These are phyloP conservation scores for Dicrostonyx torquatus DNA, from an alignment of 2,797 vertebrate genomes.

Conservation along the genomic window DNA sequence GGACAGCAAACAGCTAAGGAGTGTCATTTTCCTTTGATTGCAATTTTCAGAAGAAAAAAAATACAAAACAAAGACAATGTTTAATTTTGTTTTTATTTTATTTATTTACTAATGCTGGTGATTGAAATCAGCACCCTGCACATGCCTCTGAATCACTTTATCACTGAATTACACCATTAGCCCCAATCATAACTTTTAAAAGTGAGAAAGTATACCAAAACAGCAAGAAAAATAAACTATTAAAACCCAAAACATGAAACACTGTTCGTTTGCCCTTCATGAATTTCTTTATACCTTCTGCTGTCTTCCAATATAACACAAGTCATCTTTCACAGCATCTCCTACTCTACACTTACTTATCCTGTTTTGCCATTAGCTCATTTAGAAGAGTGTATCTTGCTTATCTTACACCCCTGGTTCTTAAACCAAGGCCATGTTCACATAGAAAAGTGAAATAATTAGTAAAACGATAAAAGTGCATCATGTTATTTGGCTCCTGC, in stretches of 20 bases:
- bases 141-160: too few species aligned
- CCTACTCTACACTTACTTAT: background rate
- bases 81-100: background rate
- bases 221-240: background rate
- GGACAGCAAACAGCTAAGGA: background rate
- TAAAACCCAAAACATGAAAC: background rate
- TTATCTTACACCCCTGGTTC: background rate
- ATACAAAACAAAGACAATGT: too few species aligned
- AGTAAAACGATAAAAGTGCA: background rate
- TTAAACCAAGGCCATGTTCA: background rate
- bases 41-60: background rate
- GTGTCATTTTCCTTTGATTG: background rate
- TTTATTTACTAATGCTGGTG: background rate
- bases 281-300: background rate
- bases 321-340: slow-evolving; percentile 1
- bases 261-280: background rate
- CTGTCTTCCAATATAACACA: background rate
- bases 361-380: background rate
- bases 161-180: background rate
- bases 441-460: background rate
- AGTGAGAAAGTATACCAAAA: background rate
- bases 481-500: background rate
- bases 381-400: background rate
- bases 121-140: background rate
- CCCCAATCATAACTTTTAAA: background rate